These are phyloP conservation scores for Ennomos erosarius DNA, from an alignment of 2,888 invertebrate species.

Conservation along the genomic window DNA sequence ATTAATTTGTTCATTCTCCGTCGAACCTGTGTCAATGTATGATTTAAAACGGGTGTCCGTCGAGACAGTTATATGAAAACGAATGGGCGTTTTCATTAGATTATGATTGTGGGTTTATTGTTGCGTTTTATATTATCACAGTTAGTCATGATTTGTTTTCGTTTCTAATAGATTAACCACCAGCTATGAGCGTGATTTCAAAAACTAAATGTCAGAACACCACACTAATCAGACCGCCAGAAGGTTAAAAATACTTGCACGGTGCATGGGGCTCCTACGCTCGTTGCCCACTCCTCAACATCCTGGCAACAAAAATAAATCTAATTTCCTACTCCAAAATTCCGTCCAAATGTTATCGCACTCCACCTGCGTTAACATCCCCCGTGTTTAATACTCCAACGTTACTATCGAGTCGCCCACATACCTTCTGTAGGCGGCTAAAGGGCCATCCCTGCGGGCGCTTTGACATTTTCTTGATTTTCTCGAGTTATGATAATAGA, in stretches of 20 bases:
- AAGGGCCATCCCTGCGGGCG: conserved; percentile 33
- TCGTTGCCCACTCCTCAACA: no score
- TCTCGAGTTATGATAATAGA: conserved; percentile 28
- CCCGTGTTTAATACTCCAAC: conserved; percentile 6
- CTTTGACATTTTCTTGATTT: conserved; percentile 31
- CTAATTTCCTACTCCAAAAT: neutral
- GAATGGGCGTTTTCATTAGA: neutral
- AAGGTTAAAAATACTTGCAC: neutral
- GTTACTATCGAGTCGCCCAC: conserved; percentile 26
- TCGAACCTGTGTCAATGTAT: conserved; percentile 26
- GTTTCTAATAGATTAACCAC: no score
- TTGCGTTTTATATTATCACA: no score
- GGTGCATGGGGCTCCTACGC: no score
- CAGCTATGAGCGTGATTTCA: no score
- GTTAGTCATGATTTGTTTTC: no score
- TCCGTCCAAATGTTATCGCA: conserved; percentile 1
- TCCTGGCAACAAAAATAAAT: neutral
- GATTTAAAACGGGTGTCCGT: conserved; percentile 18
- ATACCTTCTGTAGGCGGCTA: conserved; percentile 28
- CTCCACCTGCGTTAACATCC: conserved; percentile 17
- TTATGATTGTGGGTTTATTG: neutral
- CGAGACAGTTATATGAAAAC: no score
- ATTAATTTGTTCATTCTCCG: conserved; percentile 21
- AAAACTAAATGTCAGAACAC: no score
- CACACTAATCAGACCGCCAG: neutral